phyloP scores from a whole-genome alignment of 2,797 vertebrate genomes.

The Percopsis omiscomaycus region DNA sequence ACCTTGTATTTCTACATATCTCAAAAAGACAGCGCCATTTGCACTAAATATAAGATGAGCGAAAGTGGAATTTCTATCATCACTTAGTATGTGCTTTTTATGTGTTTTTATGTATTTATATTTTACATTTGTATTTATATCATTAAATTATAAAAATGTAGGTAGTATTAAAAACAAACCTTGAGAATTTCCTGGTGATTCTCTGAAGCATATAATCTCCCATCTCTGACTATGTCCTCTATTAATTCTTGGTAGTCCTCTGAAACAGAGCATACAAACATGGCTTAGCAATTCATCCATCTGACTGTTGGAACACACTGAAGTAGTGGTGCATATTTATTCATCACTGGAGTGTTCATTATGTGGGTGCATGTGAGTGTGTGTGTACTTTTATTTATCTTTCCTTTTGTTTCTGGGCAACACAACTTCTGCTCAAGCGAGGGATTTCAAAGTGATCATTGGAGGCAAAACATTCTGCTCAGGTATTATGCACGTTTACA shows the following conservation, averaged over 20 bases:
- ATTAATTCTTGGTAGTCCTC: slow-evolving; percentile 99
- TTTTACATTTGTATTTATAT: neutral
- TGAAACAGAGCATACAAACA: slow-evolving; percentile 58
- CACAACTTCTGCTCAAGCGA: too few species aligned
- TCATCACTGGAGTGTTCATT: too few species aligned
- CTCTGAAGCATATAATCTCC: slow-evolving; percentile 95
- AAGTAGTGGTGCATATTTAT: neutral
- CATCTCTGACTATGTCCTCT: slow-evolving; percentile 97
- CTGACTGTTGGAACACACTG: neutral
- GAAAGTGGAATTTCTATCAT: neutral
- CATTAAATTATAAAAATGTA: neutral
- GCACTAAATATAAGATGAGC: neutral
- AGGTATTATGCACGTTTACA: too few species aligned
- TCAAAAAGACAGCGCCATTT: slow-evolving; percentile 55
- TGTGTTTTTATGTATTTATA: neutral
- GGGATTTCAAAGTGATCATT: too few species aligned
- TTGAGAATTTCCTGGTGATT: slow-evolving; percentile 99
- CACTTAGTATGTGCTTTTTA: neutral
- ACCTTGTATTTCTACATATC: slow-evolving; percentile 24
- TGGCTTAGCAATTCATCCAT: slow-evolving; percentile 3
- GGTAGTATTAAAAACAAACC: slow-evolving; percentile 66
- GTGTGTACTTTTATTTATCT: too few species aligned
- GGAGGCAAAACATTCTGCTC: too few species aligned
- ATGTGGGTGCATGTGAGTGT: too few species aligned
- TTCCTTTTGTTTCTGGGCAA: too few species aligned